phyloP scores from a whole-genome alignment of 2,113 vertebrate species.

The Tyto alba region DNA sequence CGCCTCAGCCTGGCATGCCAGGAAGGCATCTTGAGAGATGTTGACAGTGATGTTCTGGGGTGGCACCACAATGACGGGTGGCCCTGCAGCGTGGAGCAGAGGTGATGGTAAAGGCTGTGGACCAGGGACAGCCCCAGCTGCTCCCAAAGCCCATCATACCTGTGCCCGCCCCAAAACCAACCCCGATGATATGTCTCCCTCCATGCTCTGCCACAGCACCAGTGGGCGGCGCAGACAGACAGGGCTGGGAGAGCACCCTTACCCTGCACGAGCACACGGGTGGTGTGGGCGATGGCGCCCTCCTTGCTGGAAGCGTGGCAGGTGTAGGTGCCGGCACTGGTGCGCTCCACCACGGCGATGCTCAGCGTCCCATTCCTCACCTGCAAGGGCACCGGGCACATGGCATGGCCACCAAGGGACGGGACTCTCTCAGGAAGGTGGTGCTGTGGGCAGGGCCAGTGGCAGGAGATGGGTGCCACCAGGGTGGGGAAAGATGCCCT shows the following conservation, averaged over 20 bases:
- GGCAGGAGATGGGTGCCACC: neutral
- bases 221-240: accelerated
- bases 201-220: accelerated
- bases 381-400: neutral
- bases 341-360: constrained; percentile 75
- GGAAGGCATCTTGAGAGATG: constrained; percentile 86
- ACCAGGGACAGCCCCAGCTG: accelerated
- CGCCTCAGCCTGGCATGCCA: constrained; percentile 90
- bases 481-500: accelerated
- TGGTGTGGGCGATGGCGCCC: constrained; percentile 84
- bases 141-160: neutral
- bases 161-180: accelerated
- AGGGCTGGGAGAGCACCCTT: neutral
- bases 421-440: accelerated
- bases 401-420: neutral
- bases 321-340: constrained; percentile 84
- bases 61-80: constrained; percentile 86
- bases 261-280: constrained; percentile 92
- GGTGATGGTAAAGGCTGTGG: neutral
- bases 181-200: accelerated
- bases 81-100: constrained; percentile 51
- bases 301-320: constrained; percentile 91
- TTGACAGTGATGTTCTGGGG: constrained; percentile 89
- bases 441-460: accelerated
- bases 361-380: constrained; percentile 86